Evolutionary conservation across 2,797 vertebrate genomes (phyloP), one percentile per base, ranked within the genome.

Genomic region (Chrysocyon brachyurus): DNA sequence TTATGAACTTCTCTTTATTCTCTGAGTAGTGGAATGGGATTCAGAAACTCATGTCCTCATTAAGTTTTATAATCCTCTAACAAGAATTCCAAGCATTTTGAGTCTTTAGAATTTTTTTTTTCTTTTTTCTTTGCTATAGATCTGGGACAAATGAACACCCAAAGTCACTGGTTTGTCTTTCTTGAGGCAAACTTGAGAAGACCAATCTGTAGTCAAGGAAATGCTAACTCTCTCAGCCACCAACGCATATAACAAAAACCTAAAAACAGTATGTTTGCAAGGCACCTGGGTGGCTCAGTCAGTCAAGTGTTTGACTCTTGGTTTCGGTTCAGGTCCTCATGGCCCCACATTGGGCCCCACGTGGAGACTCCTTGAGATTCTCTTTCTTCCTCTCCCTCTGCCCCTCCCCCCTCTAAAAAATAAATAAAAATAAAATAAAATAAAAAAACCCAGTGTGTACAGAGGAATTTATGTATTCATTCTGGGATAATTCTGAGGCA

Each of bases 11-110:
- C n/a, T 72, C 40, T 56, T 94, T 73, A 57, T 73, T 52, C 31
- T 66, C 52, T 33, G 59, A n/a, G 52, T 31, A 22, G 31, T 59
- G 82, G n/a, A 82, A 54, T 87, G 75, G 28, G 49, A 66, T 40
- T 66, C 64, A 66, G 73, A 56, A 61, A 81, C 40, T 49, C 57
- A 40, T 6, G 11, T 56, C 46, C 19, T 81, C 31, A 4, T 19
- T 14, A 1, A 26, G 81, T 63, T 49, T 77, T 72, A 57, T 12
- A 87, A 73, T 52, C 64, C 72, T 81, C 28, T 59, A 72, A 57
- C 61, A 57, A 79, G 75, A 93, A 93, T 90, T 66, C 64, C 63
- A 81, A 81, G 73, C 73, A 91, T 75, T 91, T 93, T 70, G 59
- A 81, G 19, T 49, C 73, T 79, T 87, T 33, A 57, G 56, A 12